phyloP scores from a whole-genome alignment of 2,113 vertebrate genomes.

The Tricholaema leucomelas region DNA sequence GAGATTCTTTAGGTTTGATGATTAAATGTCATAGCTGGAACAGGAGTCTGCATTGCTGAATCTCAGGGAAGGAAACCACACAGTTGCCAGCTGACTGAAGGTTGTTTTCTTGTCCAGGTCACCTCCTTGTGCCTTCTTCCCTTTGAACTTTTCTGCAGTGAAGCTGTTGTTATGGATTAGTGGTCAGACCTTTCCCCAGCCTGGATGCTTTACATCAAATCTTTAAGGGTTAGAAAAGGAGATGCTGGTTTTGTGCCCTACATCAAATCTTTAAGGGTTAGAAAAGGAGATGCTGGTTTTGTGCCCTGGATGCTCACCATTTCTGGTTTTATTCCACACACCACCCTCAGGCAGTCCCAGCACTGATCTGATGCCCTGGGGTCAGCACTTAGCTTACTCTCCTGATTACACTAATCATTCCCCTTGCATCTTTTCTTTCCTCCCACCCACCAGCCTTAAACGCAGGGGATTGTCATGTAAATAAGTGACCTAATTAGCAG shows the following conservation, averaged over 20 bases:
- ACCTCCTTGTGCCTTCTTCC: background rate
- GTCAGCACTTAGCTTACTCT: background rate
- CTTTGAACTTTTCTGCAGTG: background rate
- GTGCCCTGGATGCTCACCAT: background rate
- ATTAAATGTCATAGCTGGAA: background rate
- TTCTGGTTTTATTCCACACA: background rate
- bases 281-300: background rate
- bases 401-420: constrained; percentile 18
- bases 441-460: background rate
- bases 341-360: background rate
- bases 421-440: background rate
- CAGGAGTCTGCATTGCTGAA: background rate
- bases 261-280: background rate
- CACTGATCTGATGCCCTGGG: background rate
- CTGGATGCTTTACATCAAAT: background rate
- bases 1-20: background rate
- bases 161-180: background rate
- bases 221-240: background rate
- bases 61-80: background rate
- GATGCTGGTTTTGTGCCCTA: no score
- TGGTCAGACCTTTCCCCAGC: background rate
- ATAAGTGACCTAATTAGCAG: constrained; percentile 38
- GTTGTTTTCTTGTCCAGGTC: background rate
- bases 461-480: constrained; percentile 8
- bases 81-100: background rate